phyloP scores from a whole-genome alignment of 1,140 invertebrate genomes.

The Ladona fulva region DNA sequence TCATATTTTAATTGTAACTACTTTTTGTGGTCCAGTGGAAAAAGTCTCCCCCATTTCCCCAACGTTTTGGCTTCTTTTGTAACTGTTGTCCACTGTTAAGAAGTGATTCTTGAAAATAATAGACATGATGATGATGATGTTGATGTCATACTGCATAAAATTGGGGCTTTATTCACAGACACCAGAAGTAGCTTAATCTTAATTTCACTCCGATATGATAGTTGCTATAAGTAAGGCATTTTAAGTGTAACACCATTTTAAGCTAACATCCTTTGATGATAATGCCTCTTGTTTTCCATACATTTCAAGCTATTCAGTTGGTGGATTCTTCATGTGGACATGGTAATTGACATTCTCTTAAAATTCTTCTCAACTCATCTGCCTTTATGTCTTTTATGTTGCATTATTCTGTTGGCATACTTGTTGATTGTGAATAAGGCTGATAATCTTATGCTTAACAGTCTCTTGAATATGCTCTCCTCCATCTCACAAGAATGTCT shows the following conservation, averaged over 20 bases:
- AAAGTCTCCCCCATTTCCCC: too few relatives aligned
- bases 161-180: conserved; percentile 4
- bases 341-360: conserved; percentile 9
- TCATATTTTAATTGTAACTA: too few relatives aligned
- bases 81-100: too few relatives aligned
- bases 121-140: too few relatives aligned
- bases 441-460: conserved; percentile 2
- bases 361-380: not conserved
- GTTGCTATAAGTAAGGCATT: not conserved
- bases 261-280: not conserved
- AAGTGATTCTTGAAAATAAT: too few relatives aligned
- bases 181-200: not conserved
- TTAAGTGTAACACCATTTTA: not conserved
- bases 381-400: not conserved
- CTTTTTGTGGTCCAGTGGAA: too few relatives aligned
- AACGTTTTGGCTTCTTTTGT: too few relatives aligned
- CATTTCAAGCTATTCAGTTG: not conserved
- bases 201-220: too few relatives aligned
- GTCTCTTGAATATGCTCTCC: not conserved
- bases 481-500: not conserved
- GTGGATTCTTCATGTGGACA: not conserved
- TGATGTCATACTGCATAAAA: not conserved
- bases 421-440: conserved; percentile 1
- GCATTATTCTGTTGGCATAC: not conserved
- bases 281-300: not conserved